Conservation (phyloP, 2,113 vertebrate species). For the Daphoenositta chrysoptera region DNA sequence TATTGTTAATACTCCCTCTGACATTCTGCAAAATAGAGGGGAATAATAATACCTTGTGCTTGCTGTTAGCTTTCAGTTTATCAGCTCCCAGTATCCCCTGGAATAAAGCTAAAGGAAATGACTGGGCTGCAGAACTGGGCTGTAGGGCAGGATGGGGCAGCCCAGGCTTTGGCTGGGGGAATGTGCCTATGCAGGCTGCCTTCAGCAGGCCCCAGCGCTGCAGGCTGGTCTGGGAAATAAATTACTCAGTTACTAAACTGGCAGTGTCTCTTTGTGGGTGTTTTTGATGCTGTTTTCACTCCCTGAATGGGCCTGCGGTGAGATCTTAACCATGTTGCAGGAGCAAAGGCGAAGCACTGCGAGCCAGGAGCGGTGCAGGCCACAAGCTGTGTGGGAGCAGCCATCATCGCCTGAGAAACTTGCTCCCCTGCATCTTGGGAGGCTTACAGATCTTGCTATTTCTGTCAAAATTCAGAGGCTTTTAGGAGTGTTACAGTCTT, state of each 20-base stretch:
- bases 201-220: neutral
- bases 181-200: fast-evolving
- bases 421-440: neutral
- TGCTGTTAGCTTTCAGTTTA: neutral
- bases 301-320: neutral
- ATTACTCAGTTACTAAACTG: neutral
- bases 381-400: neutral
- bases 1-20: neutral
- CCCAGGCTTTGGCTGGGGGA: neutral
- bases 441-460: neutral
- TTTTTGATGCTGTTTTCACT: neutral
- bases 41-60: neutral
- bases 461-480: neutral
- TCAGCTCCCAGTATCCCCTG: fast-evolving
- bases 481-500: neutral
- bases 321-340: neutral
- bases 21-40: neutral
- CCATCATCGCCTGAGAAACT: neutral
- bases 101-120: neutral
- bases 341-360: neutral
- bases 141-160: neutral
- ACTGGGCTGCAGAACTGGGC: neutral
- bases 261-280: neutral
- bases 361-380: fast-evolving
- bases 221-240: neutral